phyloP scores from a whole-genome alignment of 2,113 vertebrate genomes.

The Caranx melampygus region DNA sequence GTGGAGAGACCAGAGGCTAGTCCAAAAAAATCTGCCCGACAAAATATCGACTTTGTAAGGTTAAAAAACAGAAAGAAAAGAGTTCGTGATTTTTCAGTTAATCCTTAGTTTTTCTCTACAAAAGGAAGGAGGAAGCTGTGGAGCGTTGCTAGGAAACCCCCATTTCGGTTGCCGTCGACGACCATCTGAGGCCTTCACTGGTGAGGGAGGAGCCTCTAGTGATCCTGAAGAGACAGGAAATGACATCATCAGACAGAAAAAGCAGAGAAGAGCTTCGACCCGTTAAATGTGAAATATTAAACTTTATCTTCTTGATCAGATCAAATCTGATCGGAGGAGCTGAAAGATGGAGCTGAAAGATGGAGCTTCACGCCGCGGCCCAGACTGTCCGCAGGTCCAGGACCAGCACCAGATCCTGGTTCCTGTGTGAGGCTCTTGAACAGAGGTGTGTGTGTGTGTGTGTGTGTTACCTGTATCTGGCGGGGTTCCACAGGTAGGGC shows the following conservation, averaged over 20 bases:
- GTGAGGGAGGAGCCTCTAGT: conserved; percentile 84
- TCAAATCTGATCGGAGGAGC: no score
- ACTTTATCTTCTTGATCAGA: no score
- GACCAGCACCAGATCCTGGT: no score
- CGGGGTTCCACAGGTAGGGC: conserved; percentile 92
- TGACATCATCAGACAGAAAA: conserved; percentile 8
- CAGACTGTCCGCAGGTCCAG: no score
- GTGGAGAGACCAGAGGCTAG: conserved; percentile 69
- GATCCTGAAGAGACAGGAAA: conserved; percentile 85
- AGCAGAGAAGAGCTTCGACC: no score
- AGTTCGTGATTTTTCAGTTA: conserved; percentile 82
- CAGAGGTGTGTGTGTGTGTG: not conserved
- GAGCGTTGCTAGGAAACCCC: conserved; percentile 90
- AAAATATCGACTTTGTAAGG: conserved; percentile 79
- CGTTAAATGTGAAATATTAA: no score
- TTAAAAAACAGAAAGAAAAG: conserved; percentile 84
- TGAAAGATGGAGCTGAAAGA: no score
- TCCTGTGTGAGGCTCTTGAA: not conserved
- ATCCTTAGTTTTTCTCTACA: conserved; percentile 83
- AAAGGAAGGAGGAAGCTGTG: conserved; percentile 88
- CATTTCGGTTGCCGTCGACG: conserved; percentile 79
- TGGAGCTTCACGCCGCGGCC: no score
- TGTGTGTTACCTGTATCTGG: conserved; percentile 82
- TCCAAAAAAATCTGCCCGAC: conserved; percentile 74
- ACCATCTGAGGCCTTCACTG: conserved; percentile 73